These are phyloP conservation scores for Heliothis subflexa DNA, from an alignment of 1,140 invertebrate species.

Conservation along the genomic window DNA sequence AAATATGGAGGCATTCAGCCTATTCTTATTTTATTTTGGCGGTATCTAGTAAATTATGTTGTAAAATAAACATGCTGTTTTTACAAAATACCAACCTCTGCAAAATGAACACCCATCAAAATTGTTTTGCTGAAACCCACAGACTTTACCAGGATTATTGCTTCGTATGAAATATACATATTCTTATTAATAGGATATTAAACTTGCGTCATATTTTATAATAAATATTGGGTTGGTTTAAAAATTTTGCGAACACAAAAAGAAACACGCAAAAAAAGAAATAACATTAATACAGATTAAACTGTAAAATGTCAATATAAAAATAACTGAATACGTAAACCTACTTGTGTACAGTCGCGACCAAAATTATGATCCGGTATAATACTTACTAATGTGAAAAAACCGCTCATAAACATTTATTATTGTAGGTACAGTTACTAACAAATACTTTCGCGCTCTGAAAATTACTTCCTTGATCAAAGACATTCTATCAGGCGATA, in stretches of 20 bases:
- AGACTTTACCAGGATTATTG: neutral
- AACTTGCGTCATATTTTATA: neutral
- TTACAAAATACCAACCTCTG: neutral
- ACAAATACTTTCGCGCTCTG: conserved; percentile 14
- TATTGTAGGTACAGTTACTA: conserved; percentile 37
- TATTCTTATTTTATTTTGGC: neutral
- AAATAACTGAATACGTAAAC: conserved; percentile 19
- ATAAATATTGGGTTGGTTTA: neutral
- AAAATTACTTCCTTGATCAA: conserved; percentile 31
- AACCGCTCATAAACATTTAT: conserved; percentile 35
- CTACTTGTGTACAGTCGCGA: conserved; percentile 27
- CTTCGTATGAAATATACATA: neutral
- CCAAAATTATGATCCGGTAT: conserved; percentile 39
- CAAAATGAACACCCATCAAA: conserved; percentile 16
- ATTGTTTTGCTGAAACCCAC: conserved; percentile 21
- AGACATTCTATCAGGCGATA: conserved; percentile 3
- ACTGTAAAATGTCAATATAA: conserved; percentile 8
- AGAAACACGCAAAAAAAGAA: conserved; percentile 8
- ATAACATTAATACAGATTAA: conserved; percentile 16
- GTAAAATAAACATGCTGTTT: conserved; percentile 24
- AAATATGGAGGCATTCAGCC: neutral
- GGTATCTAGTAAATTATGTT: conserved; percentile 13
- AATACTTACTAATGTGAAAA: conserved; percentile 37
- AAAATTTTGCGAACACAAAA: neutral
- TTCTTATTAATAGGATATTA: neutral